Conservation (phyloP, 2,888 invertebrate genomes). For the Melanotus villosus region DNA sequence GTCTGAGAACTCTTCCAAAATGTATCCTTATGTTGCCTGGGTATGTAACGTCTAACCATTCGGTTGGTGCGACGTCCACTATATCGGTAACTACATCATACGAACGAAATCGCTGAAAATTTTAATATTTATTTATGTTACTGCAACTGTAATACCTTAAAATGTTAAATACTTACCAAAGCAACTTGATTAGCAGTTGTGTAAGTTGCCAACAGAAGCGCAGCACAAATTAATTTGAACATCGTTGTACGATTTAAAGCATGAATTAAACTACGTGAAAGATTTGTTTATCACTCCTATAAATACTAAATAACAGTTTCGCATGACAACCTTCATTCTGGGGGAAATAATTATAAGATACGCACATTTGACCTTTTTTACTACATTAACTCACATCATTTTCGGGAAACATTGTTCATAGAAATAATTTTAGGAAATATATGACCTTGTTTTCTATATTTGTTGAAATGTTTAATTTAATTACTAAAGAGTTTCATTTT, state of each 20-base stretch:
- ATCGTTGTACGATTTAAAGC: too few relatives aligned
- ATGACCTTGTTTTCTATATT: too few relatives aligned
- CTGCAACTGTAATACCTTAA: background rate
- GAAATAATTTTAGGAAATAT: too few relatives aligned
- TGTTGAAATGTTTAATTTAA: too few relatives aligned
- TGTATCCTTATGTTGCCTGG: background rate
- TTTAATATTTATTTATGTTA: background rate
- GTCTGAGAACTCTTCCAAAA: conserved; percentile 1
- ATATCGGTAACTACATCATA: conserved; percentile 1
- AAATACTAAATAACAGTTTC: background rate
- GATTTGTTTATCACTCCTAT: background rate
- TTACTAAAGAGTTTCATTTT: too few relatives aligned
- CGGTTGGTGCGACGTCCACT: background rate
- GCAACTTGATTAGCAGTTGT: too few relatives aligned
- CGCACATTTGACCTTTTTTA: background rate
- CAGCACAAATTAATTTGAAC: too few relatives aligned
- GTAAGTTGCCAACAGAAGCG: background rate
- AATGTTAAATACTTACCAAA: background rate
- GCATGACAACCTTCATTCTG: background rate
- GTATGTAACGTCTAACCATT: background rate
- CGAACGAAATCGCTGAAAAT: background rate
- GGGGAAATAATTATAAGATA: background rate
- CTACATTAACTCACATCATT: background rate
- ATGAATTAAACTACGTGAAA: too few relatives aligned
- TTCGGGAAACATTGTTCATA: background rate